Base-by-base conservation (phyloP, 2,797 vertebrate genomes). In the Chelidonichthys spinosus region DNA sequence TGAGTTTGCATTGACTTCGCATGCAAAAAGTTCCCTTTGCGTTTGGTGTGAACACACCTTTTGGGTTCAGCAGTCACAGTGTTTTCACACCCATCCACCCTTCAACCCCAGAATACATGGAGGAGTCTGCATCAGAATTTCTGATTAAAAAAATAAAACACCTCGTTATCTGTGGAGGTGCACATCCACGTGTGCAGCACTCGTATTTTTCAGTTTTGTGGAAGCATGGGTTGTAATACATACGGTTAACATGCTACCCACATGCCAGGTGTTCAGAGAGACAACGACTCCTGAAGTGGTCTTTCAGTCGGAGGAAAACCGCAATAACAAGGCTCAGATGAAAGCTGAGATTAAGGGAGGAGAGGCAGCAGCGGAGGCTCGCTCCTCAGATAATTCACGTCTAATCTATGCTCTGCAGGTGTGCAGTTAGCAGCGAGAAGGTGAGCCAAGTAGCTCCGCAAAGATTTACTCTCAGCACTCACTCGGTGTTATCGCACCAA, bases 401-500 rank as follows among this genome's bases (percentile, higher is more conserved):
- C 85, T 94, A 94, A 94, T 93, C 92, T 90, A 81, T 75, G 83
- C 85, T 89, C 60, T 88, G 91, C 92, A 93, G 92, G 91, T 92
- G 79, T 83, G 86, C 86, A 79, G 81, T 83, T 84, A 83, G 79
- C 72, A 75, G 61, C 82, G 52, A 72, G 79, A 85, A 82, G 81
- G 80, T 83, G 83, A 86, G 78, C 74, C 85, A 79, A 74, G 80
- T 72, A 79, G 74, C 69, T 78, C 71, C 18, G 13, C 76, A 81
- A 82, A 91, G 84, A 92, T 91, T 90, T 88, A 88, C 88, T 90
- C 74, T 52, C 76, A 53, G 60, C 55, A n/a, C 75, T 82, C 79
- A 64, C 39, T 18, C 6, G 0, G 54, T 25, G 47, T 88, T 91
- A 89, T 90, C 86, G 9, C 54, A 58, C 72, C 73, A 63, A 17